Base-by-base conservation (phyloP, 2,888 invertebrate species). In the Artemia sp. region DNA sequence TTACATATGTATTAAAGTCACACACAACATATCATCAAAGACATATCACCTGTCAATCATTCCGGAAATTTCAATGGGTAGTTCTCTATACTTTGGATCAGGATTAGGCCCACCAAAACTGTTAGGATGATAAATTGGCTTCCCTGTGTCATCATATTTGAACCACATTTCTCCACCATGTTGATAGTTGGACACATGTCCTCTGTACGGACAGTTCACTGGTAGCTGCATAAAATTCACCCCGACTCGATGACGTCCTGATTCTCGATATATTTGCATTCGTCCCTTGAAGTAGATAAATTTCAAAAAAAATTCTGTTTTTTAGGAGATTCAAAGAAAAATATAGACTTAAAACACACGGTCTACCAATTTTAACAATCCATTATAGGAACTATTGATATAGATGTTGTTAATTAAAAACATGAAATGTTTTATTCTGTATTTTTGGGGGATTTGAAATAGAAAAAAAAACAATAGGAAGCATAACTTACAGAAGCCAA, bases 31-130 rank as follows among this genome's bases (percentile, higher is more conserved):
- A 38, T 2, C 0, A 38, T 38, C 38, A 38, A 38, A 38, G 38
- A 38, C 38, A 6, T 2, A 38, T 9, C 51, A 68, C 68, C 68
- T 51, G 51, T 52, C 52, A 9, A 68, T 24, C 24, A 14, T 52
- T 52, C 68, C 68, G 9, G 52, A 51, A 12, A 14, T 52, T 14
- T 14, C 51, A 9, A 10, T 53, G 3, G 68, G 12, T 14, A 50
- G 51, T 12, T 68, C 68, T 14, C 12, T 52, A 52, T 51, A 68
- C 10, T 52, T 52, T 8, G 51, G 52, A 11, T 51, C 53, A 8
- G 68, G 68, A 10, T 52, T 51, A 66, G 68, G 68, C 9, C 68
- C 68, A 12, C 52, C 68, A 12, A 53, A 68, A 52, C 68, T 68
- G n/a, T 68, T 68, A 11, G 68, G 68, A 52, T 52, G 52, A 24